These are phyloP conservation scores for Myopa tessellatipennis DNA, from an alignment of 2,888 invertebrate species.

Conservation along the genomic window DNA sequence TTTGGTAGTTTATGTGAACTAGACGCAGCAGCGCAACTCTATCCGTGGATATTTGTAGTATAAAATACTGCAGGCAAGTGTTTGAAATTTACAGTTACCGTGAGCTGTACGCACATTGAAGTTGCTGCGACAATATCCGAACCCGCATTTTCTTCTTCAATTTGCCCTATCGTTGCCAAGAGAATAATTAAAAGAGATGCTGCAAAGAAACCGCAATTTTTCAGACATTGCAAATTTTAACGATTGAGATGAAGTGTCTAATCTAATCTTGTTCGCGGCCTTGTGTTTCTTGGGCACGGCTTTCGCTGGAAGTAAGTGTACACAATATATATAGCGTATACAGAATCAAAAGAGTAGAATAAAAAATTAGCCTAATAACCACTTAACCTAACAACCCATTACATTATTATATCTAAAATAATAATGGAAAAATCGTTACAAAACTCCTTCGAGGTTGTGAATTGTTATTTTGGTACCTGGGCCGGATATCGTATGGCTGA, in stretches of 20 bases:
- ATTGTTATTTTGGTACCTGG: conserved; percentile 59
- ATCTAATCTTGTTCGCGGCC: background rate
- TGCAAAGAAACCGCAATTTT: no score
- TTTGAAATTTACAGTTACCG: no score
- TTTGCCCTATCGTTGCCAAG: no score
- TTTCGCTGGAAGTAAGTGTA: background rate
- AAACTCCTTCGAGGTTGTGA: conserved; percentile 26
- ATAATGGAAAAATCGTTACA: background rate
- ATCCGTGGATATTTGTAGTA: no score
- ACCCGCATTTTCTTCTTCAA: no score
- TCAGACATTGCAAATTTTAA: background rate
- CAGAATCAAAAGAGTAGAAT: background rate
- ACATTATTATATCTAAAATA: conserved; percentile 11
- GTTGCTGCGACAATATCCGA: no score
- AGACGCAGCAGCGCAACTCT: no score
- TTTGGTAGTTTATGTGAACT: no score
- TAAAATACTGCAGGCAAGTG: no score
- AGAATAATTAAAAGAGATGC: no score
- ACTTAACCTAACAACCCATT: background rate
- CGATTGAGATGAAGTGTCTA: background rate
- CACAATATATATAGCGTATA: background rate
- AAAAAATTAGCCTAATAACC: background rate
- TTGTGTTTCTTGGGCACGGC: background rate
- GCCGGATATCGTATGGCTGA: conserved; percentile 53
- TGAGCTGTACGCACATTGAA: no score